Conservation (phyloP, 30 jellyfish, hydroid and myxozoan species). For the Cassiopea xamachana region DNA sequence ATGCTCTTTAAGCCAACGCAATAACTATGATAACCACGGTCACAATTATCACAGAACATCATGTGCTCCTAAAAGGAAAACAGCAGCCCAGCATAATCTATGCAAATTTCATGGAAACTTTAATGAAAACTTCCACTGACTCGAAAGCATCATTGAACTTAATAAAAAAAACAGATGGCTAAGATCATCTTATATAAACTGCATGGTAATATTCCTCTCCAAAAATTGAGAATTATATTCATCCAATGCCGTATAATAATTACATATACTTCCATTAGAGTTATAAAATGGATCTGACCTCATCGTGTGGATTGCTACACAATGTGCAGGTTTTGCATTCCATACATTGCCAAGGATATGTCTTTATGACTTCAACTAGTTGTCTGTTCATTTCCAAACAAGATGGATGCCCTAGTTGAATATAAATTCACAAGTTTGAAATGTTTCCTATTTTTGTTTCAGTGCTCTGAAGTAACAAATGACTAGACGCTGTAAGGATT, state of each 20-base stretch:
- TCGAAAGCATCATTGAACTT: too few relatives aligned
- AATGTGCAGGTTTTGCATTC: slow-evolving; percentile 95
- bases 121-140: too few relatives aligned
- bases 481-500: too few relatives aligned
- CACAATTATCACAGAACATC: slow-evolving; percentile 99
- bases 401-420: slow-evolving; percentile 90
- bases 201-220: too few relatives aligned
- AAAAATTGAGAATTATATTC: too few relatives aligned
- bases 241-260: too few relatives aligned
- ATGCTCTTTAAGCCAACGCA: slow-evolving; percentile 92
- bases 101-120: too few relatives aligned
- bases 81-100: background rate
- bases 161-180: too few relatives aligned
- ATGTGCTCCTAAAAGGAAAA: slow-evolving; percentile 76
- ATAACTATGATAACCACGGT: slow-evolving; percentile 96
- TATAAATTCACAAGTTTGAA: background rate
- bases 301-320: slow-evolving; percentile 98
- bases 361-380: slow-evolving; percentile 80
- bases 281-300: slow-evolving; percentile 42
- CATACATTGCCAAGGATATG: slow-evolving; percentile 98
- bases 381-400: slow-evolving; percentile 96
- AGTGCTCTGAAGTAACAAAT: too few relatives aligned
- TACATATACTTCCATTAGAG: background rate
- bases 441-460: too few relatives aligned
- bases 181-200: too few relatives aligned